Conservation (phyloP, 2,888 invertebrate genomes). For the Blomia tropicalis region DNA sequence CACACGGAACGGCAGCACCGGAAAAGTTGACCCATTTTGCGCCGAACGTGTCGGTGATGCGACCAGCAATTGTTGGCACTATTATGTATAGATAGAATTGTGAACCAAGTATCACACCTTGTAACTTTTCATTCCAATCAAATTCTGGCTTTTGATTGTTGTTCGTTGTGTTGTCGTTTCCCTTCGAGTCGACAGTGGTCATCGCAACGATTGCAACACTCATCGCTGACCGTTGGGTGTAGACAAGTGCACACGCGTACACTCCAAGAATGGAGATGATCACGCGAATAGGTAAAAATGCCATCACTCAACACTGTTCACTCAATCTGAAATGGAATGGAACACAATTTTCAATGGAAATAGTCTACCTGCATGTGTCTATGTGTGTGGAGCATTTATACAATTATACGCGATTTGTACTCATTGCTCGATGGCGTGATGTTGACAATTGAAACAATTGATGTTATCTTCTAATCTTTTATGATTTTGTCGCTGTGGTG, state of each 20-base stretch:
- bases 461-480: no score
- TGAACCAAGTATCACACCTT: conserved; percentile 22
- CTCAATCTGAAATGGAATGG: no score
- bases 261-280: conserved; percentile 8
- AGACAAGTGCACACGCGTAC: conserved; percentile 18
- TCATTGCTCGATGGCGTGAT: neutral
- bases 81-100: conserved; percentile 21
- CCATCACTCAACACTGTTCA: neutral
- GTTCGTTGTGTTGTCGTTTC: neutral
- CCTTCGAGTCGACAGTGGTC: conserved; percentile 30
- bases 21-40: conserved; percentile 20
- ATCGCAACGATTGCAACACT: conserved; percentile 37
- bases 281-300: neutral
- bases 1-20: conserved; percentile 6
- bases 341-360: no score
- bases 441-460: no score
- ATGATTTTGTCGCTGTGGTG: no score
- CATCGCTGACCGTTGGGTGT: conserved; percentile 30
- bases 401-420: neutral
- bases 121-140: conserved; percentile 18
- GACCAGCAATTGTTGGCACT: conserved; percentile 24
- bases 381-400: no score
- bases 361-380: no score
- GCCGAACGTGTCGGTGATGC: conserved; percentile 32
- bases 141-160: neutral